phyloP scores from a whole-genome alignment of 2,888 invertebrate genomes.

The Acanthosepion lycidas region DNA sequence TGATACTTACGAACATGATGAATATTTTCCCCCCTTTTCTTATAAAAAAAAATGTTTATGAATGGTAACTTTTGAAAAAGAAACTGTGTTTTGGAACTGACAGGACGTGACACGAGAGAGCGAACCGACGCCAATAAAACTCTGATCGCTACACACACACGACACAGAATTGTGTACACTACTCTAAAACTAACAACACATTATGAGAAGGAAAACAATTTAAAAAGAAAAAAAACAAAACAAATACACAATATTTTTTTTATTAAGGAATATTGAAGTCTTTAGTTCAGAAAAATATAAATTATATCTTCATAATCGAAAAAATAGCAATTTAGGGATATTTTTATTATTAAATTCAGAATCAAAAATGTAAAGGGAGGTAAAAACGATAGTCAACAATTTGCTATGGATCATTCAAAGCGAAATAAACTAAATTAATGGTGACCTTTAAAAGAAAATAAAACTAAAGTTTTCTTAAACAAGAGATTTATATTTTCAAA shows the following conservation, averaged over 20 bases:
- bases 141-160: background rate
- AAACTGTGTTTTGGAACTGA: slow-evolving; percentile 33
- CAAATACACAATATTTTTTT: background rate
- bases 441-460: background rate
- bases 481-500: background rate
- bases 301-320: background rate
- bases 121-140: background rate
- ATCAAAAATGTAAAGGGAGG: background rate
- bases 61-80: slow-evolving; percentile 11
- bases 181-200: background rate
- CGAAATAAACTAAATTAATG: background rate
- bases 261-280: background rate
- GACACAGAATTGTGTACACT: background rate
- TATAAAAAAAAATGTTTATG: background rate
- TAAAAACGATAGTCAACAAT: background rate
- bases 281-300: background rate
- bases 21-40: background rate
- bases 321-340: background rate
- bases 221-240: too few relatives aligned
- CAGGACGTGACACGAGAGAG: slow-evolving; percentile 1
- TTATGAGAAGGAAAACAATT: background rate
- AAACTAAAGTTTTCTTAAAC: background rate
- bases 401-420: background rate
- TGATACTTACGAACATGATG: slow-evolving; percentile 20
- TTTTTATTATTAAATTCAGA: background rate